phyloP scores from a whole-genome alignment of 2,797 vertebrate species.

The Oophaga sylvatica region DNA sequence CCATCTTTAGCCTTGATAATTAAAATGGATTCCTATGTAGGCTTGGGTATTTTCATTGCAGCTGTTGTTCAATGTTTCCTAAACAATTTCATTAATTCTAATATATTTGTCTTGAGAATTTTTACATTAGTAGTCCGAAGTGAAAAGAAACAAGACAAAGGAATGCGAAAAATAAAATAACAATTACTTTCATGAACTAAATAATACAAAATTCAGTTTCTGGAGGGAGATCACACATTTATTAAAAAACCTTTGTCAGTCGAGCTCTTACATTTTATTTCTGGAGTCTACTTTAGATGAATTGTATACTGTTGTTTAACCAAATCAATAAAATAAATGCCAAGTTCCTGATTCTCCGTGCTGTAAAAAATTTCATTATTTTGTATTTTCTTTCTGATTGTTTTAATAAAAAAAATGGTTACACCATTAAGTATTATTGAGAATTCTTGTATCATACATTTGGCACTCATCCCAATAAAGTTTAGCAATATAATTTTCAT shows the following conservation, averaged over 20 bases:
- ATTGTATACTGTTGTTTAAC: slow-evolving; percentile 41
- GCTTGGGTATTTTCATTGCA: not conserved
- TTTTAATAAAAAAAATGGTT: not conserved
- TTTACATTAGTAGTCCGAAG: slow-evolving; percentile 40
- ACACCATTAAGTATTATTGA: not conserved
- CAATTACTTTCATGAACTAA: slow-evolving; percentile 33
- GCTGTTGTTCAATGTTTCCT: slow-evolving; percentile 46
- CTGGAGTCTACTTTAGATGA: slow-evolving; percentile 31
- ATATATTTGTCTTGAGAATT: slow-evolving; percentile 35
- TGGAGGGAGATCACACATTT: slow-evolving; percentile 36
- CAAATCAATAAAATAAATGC: slow-evolving; percentile 53
- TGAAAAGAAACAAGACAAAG: slow-evolving; percentile 39
- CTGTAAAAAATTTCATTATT: slow-evolving; percentile 41
- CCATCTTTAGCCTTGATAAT: slow-evolving; percentile 31
- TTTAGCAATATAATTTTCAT: not conserved
- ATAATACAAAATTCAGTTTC: slow-evolving; percentile 44
- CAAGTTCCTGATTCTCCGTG: slow-evolving; percentile 1
- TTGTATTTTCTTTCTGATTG: slow-evolving; percentile 2
- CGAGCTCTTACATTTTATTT: slow-evolving; percentile 36
- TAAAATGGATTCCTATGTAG: slow-evolving; percentile 35
- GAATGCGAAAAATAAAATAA: slow-evolving; percentile 40
- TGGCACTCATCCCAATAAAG: not conserved
- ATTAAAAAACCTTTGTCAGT: slow-evolving; percentile 31
- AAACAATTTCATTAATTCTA: slow-evolving; percentile 44
- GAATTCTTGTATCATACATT: not conserved